Conservation (phyloP, 2,113 vertebrate genomes). For the Taxidea taxus region DNA sequence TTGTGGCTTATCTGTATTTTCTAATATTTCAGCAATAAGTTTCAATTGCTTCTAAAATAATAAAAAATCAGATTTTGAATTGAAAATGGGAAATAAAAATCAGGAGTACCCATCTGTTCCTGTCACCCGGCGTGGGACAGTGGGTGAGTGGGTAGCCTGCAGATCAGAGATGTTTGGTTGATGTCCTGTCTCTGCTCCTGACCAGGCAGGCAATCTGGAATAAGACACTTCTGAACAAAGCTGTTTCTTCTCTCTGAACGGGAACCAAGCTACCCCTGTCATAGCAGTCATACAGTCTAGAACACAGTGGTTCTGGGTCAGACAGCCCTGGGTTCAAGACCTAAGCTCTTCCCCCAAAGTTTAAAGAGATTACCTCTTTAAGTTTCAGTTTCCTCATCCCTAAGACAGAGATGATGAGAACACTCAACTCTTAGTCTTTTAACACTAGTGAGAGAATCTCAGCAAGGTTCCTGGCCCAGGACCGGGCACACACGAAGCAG, state of each 20-base stretch:
- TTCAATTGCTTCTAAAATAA: not conserved
- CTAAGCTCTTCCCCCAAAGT: not conserved
- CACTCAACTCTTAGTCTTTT: not conserved
- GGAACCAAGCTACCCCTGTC: no score
- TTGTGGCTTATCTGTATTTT: not conserved
- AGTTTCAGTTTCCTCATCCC: conserved; percentile 27
- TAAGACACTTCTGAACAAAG: not conserved
- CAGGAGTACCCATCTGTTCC: not conserved
- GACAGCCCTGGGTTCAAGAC: not conserved
- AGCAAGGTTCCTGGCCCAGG: not conserved
- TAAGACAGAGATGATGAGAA: not conserved
- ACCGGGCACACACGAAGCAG: not conserved
- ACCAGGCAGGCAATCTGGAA: not conserved
- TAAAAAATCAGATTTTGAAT: not conserved
- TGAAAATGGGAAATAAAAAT: not conserved
- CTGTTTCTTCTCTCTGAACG: not conserved
- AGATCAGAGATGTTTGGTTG: not conserved
- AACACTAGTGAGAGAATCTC: not conserved
- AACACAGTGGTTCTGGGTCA: not conserved
- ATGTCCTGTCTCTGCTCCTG: not conserved
- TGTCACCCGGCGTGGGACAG: not conserved
- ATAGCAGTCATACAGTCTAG: not conserved
- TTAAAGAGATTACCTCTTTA: not conserved
- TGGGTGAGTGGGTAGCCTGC: not conserved
- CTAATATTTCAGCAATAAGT: conserved; percentile 6